Evolutionary conservation across 2,888 invertebrate species (phyloP), one percentile per base, ranked within the genome.

Genomic region (Taenaris catops): DNA sequence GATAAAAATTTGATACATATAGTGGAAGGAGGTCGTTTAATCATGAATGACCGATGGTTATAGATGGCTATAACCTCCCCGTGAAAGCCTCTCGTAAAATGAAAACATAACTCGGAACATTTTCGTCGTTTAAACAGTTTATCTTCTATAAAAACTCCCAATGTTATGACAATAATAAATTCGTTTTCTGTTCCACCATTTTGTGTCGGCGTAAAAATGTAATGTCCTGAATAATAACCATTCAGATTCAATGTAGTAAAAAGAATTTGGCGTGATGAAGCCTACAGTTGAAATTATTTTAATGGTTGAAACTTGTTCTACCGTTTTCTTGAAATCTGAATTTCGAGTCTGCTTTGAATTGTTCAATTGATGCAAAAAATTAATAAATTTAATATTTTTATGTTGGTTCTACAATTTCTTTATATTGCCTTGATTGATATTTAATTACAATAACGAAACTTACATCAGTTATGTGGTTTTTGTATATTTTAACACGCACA

Each of bases 121-220:
- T 59, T 53, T 54, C 43, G 46, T 46, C 51, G 53, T 49, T 63
- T 60, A 57, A 60, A 61, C 60, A 56, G 55, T 66, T 68, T 65
- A 64, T 63, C 59, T 56, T 46, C 60, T 53, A 63, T 63, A 63
- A 66, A 63, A 64, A 59, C 56, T 52, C 50, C 48, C 54, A 49
- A 62, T 62, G 60, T 66, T 63, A 66, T 59, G 60, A 55, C 58
- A 55, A 58, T 62, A 66, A 52, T 63, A 67, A 63, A 63, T 61
- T 61, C 58, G 52, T 59, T 56, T 53, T 48, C 56, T 48, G 28
- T 34, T 43, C 46, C 48, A 51, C 48, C 51, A 53, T 56, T 55
- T 44, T 46, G 45, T 48, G 50, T 49, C 39, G 47, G 46, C 54
- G 55, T 60, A 63, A 58, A 63, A 62, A 55, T 54, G 55, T 55